Evolutionary conservation across 2,113 vertebrate genomes (phyloP).

Genomic region (human (Homo sapiens)): DNA sequence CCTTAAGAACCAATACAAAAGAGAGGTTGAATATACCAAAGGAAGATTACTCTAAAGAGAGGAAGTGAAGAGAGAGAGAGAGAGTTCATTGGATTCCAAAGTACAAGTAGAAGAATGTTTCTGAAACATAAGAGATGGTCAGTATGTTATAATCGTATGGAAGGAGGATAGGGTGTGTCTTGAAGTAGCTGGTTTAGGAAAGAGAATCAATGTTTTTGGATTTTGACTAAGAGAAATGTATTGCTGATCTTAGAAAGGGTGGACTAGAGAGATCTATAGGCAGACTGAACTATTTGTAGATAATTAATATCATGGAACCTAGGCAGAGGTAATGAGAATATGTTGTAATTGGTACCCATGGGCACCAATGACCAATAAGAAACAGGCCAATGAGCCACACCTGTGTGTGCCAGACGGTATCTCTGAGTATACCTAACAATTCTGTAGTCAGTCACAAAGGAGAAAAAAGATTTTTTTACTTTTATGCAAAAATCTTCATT

Average conservation of each 20-base stretch:
- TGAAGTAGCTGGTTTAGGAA: neutral
- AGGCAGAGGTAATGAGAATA: neutral
- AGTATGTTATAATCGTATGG: neutral
- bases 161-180: too few species aligned
- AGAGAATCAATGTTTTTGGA: neutral
- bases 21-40: neutral
- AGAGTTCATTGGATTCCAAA: neutral
- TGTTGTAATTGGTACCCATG: fast-evolving
- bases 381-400: fast-evolving
- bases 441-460: neutral
- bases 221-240: neutral
- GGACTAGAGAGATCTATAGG: neutral
- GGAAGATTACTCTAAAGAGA: neutral
- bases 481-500: neutral
- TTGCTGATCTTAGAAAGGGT: neutral
- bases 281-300: neutral
- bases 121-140: neutral
- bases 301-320: neutral
- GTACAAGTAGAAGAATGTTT: neutral
- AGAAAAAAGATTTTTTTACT: neutral
- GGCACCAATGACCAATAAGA: too few species aligned
- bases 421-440: neutral
- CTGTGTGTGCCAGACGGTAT: too few species aligned
- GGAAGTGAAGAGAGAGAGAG: fast-evolving
- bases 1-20: neutral